phyloP scores from a whole-genome alignment of 2,888 invertebrate species.

The Pseudococcus viburni region DNA sequence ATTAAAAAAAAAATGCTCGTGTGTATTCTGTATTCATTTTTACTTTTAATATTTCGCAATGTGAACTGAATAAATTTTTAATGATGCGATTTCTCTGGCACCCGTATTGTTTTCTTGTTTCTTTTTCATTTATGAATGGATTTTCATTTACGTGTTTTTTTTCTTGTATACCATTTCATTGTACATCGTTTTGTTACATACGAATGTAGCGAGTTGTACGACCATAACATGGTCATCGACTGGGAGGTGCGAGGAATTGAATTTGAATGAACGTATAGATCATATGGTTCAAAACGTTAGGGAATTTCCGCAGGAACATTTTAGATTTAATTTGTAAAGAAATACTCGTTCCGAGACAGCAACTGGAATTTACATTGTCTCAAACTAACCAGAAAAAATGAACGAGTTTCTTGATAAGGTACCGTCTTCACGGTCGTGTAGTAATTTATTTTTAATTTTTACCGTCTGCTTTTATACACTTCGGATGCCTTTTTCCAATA shows the following conservation, averaged over 20 bases:
- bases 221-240: background rate
- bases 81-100: slow-evolving; percentile 50
- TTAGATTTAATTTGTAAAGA: background rate
- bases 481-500: background rate
- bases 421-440: background rate
- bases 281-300: no score
- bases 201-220: background rate
- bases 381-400: background rate
- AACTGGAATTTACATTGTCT: background rate
- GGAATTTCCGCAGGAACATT: background rate
- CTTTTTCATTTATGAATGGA: slow-evolving; percentile 24
- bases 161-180: background rate
- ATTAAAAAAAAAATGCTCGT: background rate
- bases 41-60: slow-evolving; percentile 46
- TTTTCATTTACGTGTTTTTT: slow-evolving; percentile 12
- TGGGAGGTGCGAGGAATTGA: background rate
- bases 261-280: background rate
- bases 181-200: slow-evolving; percentile 6
- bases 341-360: background rate
- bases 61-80: slow-evolving; percentile 50
- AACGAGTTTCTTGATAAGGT: background rate
- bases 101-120: slow-evolving; percentile 48
- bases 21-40: slow-evolving; percentile 42
- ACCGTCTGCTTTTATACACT: background rate
- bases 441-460: slow-evolving; percentile 15